phyloP scores from a whole-genome alignment of 1,140 invertebrate species.

The Heliconius hermathena region DNA sequence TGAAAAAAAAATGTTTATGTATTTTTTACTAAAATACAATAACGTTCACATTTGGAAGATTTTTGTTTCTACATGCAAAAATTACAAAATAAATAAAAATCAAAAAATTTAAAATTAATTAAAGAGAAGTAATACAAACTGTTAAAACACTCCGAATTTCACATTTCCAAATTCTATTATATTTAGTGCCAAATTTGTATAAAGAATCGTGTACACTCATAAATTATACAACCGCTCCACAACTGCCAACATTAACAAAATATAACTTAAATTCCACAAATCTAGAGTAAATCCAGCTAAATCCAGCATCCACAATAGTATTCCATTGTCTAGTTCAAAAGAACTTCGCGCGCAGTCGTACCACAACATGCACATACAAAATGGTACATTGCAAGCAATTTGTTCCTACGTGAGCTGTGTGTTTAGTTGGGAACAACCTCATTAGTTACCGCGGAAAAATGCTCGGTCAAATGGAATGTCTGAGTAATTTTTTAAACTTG shows the following conservation, averaged over 20 bases:
- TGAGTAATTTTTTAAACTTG: slow-evolving; percentile 20
- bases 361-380: slow-evolving; percentile 33
- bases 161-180: no score
- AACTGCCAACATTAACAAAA: not conserved
- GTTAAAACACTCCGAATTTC: no score
- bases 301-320: slow-evolving; percentile 18
- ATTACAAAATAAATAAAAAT: no score
- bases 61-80: no score
- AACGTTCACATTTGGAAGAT: no score
- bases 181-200: no score
- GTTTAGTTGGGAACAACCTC: slow-evolving; percentile 38
- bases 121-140: no score
- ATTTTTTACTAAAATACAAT: no score
- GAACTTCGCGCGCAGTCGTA: slow-evolving; percentile 28
- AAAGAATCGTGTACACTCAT: no score
- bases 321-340: slow-evolving; percentile 42
- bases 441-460: slow-evolving; percentile 45
- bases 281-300: slow-evolving; percentile 1
- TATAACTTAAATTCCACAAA: not conserved
- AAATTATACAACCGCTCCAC: not conserved
- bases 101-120: no score
- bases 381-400: slow-evolving; percentile 44
- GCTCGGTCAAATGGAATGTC: slow-evolving; percentile 36
- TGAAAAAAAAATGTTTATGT: no score
- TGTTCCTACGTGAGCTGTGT: slow-evolving; percentile 41